Evolutionary conservation across 2,888 invertebrate genomes (phyloP), one percentile per base, ranked within the genome.

Genomic region (Oasisia sp.): DNA sequence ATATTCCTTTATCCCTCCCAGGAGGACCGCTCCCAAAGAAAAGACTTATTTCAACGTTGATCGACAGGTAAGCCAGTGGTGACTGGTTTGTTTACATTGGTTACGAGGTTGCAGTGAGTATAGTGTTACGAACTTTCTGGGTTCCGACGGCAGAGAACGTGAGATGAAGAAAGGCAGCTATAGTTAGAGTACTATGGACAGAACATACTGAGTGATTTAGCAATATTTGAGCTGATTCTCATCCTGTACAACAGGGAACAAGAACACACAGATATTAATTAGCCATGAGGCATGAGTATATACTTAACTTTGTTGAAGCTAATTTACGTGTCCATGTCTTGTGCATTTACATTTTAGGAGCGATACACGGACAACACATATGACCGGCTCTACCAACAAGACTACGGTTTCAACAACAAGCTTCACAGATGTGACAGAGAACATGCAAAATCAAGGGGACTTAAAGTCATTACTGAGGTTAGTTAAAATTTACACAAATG

Each of bases 371-470:
- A 94, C 32, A 94, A 94, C 11, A 95, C 95, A 50, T 96, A 95
- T 94, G 95, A 96, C 92, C 93, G 96, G 93, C 93, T 95, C 44
- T 96, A 95, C 92, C 93, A 95, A 32, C 94, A 95, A 44, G 93
- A 94, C 38, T 93, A 93, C 90, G 95, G 94, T 14, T 96, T 94
- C 93, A 96, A 96, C 94, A 95, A 95, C 91, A 96, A 96, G 92
- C 94, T 96, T 12, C 96, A 96, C 94, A 94, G 96, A 92, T 95
- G 95, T 94, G 96, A 96, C 94, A 93, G 96, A 93, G 96, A 96
- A 91, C 96, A 96, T 94, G 95, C 96, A 32, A 96, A 96, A 93
- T 95, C 95, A 32, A 93, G 94, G 74, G 96, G 96, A 32, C 94
- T 96, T 0, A 92, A 93, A n/a, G 96, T 96, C 0, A 95, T 96